Conservation (phyloP, 2,888 invertebrate species). For the Archips crataeganus region DNA sequence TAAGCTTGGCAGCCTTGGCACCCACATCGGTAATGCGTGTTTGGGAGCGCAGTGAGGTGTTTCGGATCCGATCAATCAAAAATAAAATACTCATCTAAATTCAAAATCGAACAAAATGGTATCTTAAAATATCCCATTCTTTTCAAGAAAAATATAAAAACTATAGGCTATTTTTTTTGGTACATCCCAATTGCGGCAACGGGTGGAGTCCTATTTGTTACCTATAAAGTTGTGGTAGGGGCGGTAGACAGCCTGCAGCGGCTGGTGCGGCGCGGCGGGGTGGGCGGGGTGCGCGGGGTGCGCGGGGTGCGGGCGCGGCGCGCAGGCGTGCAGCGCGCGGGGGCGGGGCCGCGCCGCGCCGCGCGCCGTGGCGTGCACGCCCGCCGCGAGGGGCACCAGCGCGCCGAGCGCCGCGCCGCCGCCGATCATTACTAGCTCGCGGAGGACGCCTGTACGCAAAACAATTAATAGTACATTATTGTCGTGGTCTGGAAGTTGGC, state of each 20-base stretch:
- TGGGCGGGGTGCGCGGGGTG: slow-evolving; percentile 89
- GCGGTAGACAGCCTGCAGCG: slow-evolving; percentile 93
- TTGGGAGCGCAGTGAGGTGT: no score
- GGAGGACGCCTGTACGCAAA: slow-evolving; percentile 82
- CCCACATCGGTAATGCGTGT: no score
- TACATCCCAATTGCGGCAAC: no score
- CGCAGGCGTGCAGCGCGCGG: slow-evolving; percentile 88
- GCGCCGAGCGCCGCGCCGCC: slow-evolving; percentile 93
- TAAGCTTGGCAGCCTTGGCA: no score
- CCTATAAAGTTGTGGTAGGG: slow-evolving; percentile 97
- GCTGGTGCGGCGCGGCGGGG: slow-evolving; percentile 88
- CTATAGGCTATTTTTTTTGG: no score
- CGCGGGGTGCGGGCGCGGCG: slow-evolving; percentile 76
- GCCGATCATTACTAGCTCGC: slow-evolving; percentile 92
- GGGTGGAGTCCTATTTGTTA: slow-evolving; percentile 58
- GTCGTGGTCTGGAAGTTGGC: no score
- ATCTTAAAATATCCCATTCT: no score
- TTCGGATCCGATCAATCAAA: no score
- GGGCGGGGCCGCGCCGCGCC: slow-evolving; percentile 72
- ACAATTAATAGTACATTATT: not conserved
- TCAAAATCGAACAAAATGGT: no score
- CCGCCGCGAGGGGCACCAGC: slow-evolving; percentile 93
- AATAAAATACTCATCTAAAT: no score
- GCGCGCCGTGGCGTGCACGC: slow-evolving; percentile 88
- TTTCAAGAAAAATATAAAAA: no score